These are phyloP conservation scores for Tubulanus polymorphus DNA, from an alignment of 2,888 invertebrate genomes.

Conservation along the genomic window DNA sequence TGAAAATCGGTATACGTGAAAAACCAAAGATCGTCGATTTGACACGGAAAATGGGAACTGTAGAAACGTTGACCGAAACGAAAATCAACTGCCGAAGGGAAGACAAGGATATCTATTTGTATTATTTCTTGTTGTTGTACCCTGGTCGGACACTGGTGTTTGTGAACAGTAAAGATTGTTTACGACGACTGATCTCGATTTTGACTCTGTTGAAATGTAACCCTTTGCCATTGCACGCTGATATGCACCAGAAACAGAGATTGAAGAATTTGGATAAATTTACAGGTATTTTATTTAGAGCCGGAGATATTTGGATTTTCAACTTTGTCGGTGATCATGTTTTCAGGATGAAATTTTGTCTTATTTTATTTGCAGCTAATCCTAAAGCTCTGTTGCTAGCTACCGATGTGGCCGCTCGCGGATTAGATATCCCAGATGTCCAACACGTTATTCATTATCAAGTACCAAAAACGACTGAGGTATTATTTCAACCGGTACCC, in stretches of 20 bases:
- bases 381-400: constrained; percentile 74
- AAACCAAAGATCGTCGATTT: constrained; percentile 92
- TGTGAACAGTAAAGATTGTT: constrained; percentile 76
- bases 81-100: constrained; percentile 61
- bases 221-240: constrained; percentile 60
- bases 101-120: constrained; percentile 76
- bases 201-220: constrained; percentile 49
- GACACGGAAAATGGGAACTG: constrained; percentile 76
- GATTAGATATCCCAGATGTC: constrained; percentile 88
- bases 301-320: neutral
- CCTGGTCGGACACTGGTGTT: constrained; percentile 90
- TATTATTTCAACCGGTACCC: no score
- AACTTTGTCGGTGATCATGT: neutral
- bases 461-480: constrained; percentile 89
- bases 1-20: constrained; percentile 72
- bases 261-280: constrained; percentile 87
- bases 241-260: constrained; percentile 90
- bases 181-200: constrained; percentile 65
- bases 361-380: constrained; percentile 29
- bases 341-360: neutral
- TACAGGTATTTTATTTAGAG: constrained; percentile 37
- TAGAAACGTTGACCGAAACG: constrained; percentile 76
- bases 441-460: constrained; percentile 96
- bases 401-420: constrained; percentile 96
- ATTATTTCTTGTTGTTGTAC: constrained; percentile 80